Conservation (phyloP, 1,140 invertebrate species). For the Pectinophora gossypiella region DNA sequence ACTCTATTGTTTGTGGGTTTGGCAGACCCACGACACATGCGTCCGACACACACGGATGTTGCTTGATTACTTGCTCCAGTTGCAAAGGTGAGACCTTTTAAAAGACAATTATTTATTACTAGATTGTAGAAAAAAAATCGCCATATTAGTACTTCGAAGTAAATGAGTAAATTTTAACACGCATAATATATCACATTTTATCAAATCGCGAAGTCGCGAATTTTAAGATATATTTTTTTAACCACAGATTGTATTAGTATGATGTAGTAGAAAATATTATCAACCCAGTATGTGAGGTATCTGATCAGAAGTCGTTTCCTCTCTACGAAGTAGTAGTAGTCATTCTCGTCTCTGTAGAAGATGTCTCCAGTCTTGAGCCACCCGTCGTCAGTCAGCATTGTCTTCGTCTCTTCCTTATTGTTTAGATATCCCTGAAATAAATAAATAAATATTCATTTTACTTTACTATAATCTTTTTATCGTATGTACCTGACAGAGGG, state of each 20-base stretch:
- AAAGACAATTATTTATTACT: no score
- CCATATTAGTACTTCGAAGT: no score
- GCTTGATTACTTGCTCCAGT: conserved; percentile 18
- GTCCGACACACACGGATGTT: conserved; percentile 16
- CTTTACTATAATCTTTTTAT: no score
- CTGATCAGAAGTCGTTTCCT: conserved; percentile 30
- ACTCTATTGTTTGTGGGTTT: conserved; percentile 12
- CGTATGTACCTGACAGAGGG: no score
- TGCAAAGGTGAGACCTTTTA: not conserved
- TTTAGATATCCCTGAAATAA: conserved; percentile 72
- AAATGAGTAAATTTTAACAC: no score
- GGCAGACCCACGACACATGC: conserved; percentile 24
- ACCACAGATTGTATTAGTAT: no score
- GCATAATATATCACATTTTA: no score
- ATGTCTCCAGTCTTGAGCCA: conserved; percentile 85
- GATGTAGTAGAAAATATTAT: no score
- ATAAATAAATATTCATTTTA: not conserved
- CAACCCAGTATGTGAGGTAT: no score
- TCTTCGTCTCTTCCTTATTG: conserved; percentile 75
- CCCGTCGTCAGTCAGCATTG: conserved; percentile 78
- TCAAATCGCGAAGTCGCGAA: no score
- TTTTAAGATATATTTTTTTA: no score
- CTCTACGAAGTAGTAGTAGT: conserved; percentile 79
- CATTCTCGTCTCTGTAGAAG: conserved; percentile 78
- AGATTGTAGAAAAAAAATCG: no score